Percentiles rank a stretch among this genome's conserved stretches.
phyloP scores from a whole-genome alignment of 2,797 vertebrate genomes.

The Fratercula arctica region DNA sequence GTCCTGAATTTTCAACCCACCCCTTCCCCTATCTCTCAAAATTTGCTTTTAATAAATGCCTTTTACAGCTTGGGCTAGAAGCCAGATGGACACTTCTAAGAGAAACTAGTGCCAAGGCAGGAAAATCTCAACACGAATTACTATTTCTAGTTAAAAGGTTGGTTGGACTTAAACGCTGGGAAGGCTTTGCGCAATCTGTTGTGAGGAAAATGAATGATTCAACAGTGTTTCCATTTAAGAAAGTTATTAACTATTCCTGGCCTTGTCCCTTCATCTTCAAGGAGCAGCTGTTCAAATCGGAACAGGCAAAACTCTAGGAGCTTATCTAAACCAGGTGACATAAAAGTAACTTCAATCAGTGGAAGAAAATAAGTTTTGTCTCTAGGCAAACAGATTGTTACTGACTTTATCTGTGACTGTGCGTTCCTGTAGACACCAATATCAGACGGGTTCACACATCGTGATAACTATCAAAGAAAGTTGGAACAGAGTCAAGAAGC shows the following conservation, averaged over 20 bases:
- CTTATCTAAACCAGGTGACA: constrained; percentile 57
- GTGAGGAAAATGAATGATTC: constrained; percentile 2
- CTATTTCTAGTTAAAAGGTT: constrained; percentile 30
- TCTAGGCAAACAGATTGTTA: not conserved
- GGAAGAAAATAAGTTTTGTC: constrained; percentile 27
- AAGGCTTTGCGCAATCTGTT: not conserved
- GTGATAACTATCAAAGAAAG: not conserved
- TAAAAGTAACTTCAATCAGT: not conserved
- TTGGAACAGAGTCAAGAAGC: not conserved
- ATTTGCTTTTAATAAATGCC: not conserved
- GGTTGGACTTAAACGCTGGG: not conserved
- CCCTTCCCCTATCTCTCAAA: not conserved
- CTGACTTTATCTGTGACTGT: not conserved
- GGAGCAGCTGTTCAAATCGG: constrained; percentile 32
- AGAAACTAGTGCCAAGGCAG: not conserved
- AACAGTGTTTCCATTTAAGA: constrained; percentile 21
- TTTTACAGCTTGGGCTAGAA: not conserved
- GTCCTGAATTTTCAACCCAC: not conserved
- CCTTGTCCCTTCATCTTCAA: constrained; percentile 7
- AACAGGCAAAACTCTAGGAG: not conserved
- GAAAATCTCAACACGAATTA: not conserved
- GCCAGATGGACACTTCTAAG: not conserved
- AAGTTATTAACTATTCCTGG: constrained; percentile 47
- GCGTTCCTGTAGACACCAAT: not conserved
- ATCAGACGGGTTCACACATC: not conserved